Base-by-base conservation (phyloP, 2,888 invertebrate genomes). In the Linnaemya tessellans region DNA sequence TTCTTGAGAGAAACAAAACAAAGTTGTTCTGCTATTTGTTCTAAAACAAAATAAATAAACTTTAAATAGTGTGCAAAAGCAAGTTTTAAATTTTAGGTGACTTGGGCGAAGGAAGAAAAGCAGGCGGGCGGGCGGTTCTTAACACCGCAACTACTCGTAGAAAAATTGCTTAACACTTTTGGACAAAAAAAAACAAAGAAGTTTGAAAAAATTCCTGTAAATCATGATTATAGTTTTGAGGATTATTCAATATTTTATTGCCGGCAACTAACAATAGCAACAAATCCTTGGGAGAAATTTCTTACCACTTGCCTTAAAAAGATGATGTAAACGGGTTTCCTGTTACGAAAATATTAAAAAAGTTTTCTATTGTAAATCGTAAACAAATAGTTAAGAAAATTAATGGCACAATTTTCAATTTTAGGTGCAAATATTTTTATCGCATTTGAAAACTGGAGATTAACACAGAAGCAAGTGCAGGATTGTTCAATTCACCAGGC, bases 1-100 rank as follows among this genome's bases (percentile, higher is more conserved):
- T 65, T 71, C 64, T 77, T 71, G 49, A 22, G 70, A 65, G 77
- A 64, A 82, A 81, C 56, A 70, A 81, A 75, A 81, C 80, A 74
- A 80, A 80, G 58, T 74, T 80, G 51, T 60, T 49, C 58, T 74
- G 8, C 15, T 51, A 60, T 56, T 46, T 46, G 15, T 58, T 67
- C 20, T 13, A 13, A 15, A 35, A 58, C 20, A 65, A 51, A 60
- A 49, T 38, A 78, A 25, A 25, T 22, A 60, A 49, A 49, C n/a
- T 15, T 30, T 10, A 43, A 62, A 60, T 18, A 41, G 11, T 51
- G 58, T 60, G 38, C 22, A 25, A n/a, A n/a, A 30, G 30, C 5
- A 30, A 70, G 43, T 70, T 62, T 25, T 67, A 78, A 79, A 38
- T 70, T 70, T 54, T 10, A 73, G 58, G 49, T 38, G 74, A 80